These are phyloP conservation scores for Thera britannica DNA, from an alignment of 2,888 invertebrate species.

Conservation along the genomic window DNA sequence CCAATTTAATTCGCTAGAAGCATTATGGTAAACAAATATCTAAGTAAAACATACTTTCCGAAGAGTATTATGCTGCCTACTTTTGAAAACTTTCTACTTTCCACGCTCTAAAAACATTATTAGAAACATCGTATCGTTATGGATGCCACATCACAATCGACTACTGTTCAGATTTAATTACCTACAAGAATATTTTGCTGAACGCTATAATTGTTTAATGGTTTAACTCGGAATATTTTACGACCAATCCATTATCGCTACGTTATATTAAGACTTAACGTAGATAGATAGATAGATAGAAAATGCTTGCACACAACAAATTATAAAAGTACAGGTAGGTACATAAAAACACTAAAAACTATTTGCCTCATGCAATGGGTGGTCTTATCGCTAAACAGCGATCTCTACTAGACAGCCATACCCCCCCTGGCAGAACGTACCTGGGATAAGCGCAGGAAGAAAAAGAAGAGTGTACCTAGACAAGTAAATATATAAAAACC, in stretches of 20 bases:
- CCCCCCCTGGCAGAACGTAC: no score
- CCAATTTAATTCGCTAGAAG: background rate
- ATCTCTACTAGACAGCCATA: no score
- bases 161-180: conserved; percentile 54
- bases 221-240: background rate
- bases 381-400: no score
- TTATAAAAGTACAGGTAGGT: background rate
- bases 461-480: no score
- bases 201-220: background rate
- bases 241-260: conserved; percentile 1
- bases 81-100: conserved; percentile 83
- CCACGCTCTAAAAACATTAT: conserved; percentile 83
- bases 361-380: no score
- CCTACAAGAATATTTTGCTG: background rate
- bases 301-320: no score
- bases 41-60: conserved; percentile 66
- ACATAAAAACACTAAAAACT: background rate
- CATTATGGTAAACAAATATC: conserved; percentile 34
- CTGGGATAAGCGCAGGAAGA: no score
- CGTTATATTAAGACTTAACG: background rate
- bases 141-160: conserved; percentile 68
- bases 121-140: conserved; percentile 77
- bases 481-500: background rate
- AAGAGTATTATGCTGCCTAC: conserved; percentile 74
- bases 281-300: no score